These are phyloP conservation scores for Sebastes steindachneri DNA, from an alignment of 2,797 vertebrate species.

Conservation along the genomic window DNA sequence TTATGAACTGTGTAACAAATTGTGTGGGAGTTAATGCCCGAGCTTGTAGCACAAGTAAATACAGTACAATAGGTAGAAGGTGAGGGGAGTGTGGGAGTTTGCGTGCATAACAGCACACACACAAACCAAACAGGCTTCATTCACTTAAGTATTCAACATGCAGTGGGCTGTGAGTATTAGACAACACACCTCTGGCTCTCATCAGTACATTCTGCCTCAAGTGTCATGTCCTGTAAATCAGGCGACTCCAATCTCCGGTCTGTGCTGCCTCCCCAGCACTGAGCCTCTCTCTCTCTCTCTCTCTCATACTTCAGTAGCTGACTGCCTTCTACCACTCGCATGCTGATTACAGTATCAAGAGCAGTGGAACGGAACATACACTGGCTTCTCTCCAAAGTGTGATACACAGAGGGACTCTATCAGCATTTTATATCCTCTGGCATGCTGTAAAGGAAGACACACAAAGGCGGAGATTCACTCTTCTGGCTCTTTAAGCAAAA, in stretches of 20 bases:
- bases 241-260: constrained; percentile 61
- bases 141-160: constrained; percentile 31
- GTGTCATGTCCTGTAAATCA: constrained; percentile 71
- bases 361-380: constrained; percentile 68
- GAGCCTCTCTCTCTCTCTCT: constrained; percentile 41
- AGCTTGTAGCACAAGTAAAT: neutral
- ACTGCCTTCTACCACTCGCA: constrained; percentile 60
- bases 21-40: constrained; percentile 6
- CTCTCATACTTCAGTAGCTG: constrained; percentile 49
- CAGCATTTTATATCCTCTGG: constrained; percentile 58
- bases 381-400: constrained; percentile 63
- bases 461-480: constrained; percentile 15
- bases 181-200: constrained; percentile 31
- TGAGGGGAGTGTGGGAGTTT: neutral
- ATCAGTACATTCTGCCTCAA: constrained; percentile 45
- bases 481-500: constrained; percentile 41
- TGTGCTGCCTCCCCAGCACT: constrained; percentile 20
- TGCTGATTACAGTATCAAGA: constrained; percentile 76
- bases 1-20: constrained; percentile 19
- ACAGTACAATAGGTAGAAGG: neutral
- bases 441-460: constrained; percentile 35
- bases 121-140: constrained; percentile 3
- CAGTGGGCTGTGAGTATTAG: constrained; percentile 16
- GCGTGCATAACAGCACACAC: neutral
- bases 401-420: constrained; percentile 55